Evolutionary conservation across 2,113 vertebrate species (phyloP), one percentile per base, ranked within the genome.

Genomic region (Phyllostomus hastatus): DNA sequence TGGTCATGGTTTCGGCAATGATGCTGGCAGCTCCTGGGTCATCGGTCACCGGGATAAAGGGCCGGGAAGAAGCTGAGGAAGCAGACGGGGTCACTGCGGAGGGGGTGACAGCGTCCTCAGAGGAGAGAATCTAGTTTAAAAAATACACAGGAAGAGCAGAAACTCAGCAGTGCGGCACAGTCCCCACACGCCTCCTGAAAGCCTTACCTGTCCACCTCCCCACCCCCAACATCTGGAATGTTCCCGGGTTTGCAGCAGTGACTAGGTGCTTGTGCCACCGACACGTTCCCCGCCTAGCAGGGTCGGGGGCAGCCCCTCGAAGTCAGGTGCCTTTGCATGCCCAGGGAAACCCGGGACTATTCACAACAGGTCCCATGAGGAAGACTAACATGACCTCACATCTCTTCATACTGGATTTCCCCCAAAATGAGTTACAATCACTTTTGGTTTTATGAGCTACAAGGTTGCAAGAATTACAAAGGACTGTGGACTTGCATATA

Each of bases 1-100:
- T 99, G 72, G 99, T 99, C 99, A 99, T 99, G 89, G 99, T 99
- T 97, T 99, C 99, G 24, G 99, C 99, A 83, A 99, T 99, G 97
- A 99, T 99, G 98, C 99, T 99, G 95, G 99, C 99, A 41, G 99
- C 99, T 96, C 99, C 99, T 0, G 99, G 99, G 97, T 99, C 99
- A 96, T 99, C 99, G 0, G 99, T 99, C 95, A 99, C 99, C 0
- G 99, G 99, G 97, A 99, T 99, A 97, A 99, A 99, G 35, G 99
- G 99, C 48, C 99, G 99, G 1, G 99, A 99, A 24, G 99, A 99
- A 26, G 99, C 99, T 10, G 99, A 98, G 35, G 99, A 98, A 90
- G 99, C 98, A 2, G 99, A 99, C 0, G 99, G 99, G 57, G 99
- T 99, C 94, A 99, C 98, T n/a, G 99, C 99, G 64, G 99, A 99